Base-by-base conservation (phyloP, 1,140 invertebrate species). In the Drosophila setifemur region DNA sequence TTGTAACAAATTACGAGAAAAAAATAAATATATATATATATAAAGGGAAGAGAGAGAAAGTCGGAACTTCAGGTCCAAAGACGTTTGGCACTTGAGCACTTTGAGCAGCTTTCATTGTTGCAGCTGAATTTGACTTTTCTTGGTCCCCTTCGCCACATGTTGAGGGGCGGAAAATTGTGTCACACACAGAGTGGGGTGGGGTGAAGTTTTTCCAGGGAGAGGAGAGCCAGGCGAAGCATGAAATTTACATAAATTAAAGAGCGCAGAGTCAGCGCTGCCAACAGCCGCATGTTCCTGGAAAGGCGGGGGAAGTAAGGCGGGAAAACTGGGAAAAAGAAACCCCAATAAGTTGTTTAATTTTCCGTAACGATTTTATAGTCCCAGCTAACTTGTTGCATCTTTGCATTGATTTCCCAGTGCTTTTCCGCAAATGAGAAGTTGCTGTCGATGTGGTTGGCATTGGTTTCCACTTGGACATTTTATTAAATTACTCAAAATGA, bases 181-280 rank as follows among this genome's bases (percentile, higher is more conserved):
- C 78, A 83, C 61, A 58, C 53, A 61, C 53, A 61, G 50, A 68
- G 50, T 12, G 54, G 49, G 71, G 25, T 9, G 14, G 28, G 28
- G 12, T 14, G 23, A 21, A 8, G 26, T 33, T 16, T 7, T 25
- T 5, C 9, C 23, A 26, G 48, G 19, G 43, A 73, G 44, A 48
- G 43, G 47, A 39, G 43, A 19, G 71, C 70, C 79, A 85, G 74
- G 79, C 79, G 79, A 75, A 79, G 74, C 79, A 85, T 85, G 61
- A 85, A 79, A 85, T 85, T 85, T 85, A 49, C 79, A 85, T 85
- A 85, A 75, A 85, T 85, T 85, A 86, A 85, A 66, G 55, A 63
- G 44, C 39, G 55, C 73, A 53, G 35, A 57, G 47, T 63, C 60
- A 76, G 61, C 67, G 18, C 31, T 40, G 67, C 44, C 71, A 69